Evolutionary conservation across 1,140 invertebrate species (phyloP), one percentile per base, ranked within the genome.

Genomic region (Coenobita brevimanus): DNA sequence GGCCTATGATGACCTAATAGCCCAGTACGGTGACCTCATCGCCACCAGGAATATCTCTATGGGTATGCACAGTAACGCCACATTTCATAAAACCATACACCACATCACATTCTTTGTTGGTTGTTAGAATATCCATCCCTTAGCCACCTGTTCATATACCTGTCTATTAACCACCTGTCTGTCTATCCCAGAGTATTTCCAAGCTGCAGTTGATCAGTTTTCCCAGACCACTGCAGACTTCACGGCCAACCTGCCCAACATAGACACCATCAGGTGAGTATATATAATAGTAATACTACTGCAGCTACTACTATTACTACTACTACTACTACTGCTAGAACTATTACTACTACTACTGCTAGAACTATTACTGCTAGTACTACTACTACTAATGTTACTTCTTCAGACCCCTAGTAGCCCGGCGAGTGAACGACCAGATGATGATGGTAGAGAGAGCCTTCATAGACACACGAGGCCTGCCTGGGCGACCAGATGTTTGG

Each of bases 1-100:
- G 15, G 87, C 87, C 36, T 41, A 82, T n/a, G 21, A 36, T 15
- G 60, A 79, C 2, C n/a, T 89, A 10, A 30, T 83, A 15, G 27
- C 73, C 17, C 64, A 89, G 50, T 89, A 76, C 38, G 87, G 87
- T 10, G 73, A 76, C 38, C 73, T 76, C 36, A 76, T 76, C 30
- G 15, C 43, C 38, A 6, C 73, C 43, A 76, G 38, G 73, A 76
- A 76, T 24, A 43, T 76, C 4, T 21, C 73, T 17, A 38, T 76
- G 36, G 73, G 73, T 50, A 8, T 8, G 46, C 17, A 8, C 17
- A 50, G 6, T 50, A 8, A 50, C 46, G 6, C 46, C 46, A 8
- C 17, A 50, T 8, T 50, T 50, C 6, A 50, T 6, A 50, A 50
- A 8, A 50, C 46, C 17, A 17, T 50, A 50, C 6, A 50, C 46